phyloP scores from a whole-genome alignment of 2,113 vertebrate genomes.

The Oxyruncus cristatus region DNA sequence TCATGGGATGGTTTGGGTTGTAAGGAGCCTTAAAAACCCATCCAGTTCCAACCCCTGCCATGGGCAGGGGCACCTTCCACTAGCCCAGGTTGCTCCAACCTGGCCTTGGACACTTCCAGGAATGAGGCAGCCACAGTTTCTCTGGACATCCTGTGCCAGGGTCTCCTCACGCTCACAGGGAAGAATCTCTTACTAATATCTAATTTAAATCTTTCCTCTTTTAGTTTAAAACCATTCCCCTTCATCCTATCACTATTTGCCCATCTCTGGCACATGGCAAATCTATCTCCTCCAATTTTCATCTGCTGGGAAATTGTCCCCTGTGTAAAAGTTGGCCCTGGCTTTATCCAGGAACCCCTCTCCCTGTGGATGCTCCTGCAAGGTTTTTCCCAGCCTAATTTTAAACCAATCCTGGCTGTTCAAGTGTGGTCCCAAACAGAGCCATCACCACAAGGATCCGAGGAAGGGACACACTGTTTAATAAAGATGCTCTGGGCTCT shows the following conservation, averaged over 20 bases:
- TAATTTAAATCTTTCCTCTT: background rate
- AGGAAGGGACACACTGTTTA: background rate
- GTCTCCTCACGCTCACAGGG: background rate
- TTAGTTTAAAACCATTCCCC: background rate
- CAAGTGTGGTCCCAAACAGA: background rate
- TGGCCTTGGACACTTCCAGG: background rate
- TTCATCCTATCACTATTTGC: background rate
- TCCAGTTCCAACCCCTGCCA: background rate
- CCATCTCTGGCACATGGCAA: rapidly evolving
- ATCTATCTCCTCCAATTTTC: background rate
- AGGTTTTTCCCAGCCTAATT: background rate
- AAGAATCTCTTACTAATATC: background rate
- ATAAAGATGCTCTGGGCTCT: background rate
- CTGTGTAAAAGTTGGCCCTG: background rate
- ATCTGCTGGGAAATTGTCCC: background rate
- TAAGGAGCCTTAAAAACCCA: background rate
- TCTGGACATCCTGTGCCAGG: background rate
- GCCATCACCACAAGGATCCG: background rate
- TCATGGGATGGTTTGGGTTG: background rate
- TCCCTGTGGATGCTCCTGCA: background rate
- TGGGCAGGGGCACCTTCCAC: background rate
- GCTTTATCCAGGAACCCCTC: background rate
- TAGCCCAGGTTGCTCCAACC: background rate
- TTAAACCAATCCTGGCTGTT: background rate
- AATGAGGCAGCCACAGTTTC: background rate